Conservation (phyloP, 2,888 invertebrate genomes). For the Drosophila cognata region DNA sequence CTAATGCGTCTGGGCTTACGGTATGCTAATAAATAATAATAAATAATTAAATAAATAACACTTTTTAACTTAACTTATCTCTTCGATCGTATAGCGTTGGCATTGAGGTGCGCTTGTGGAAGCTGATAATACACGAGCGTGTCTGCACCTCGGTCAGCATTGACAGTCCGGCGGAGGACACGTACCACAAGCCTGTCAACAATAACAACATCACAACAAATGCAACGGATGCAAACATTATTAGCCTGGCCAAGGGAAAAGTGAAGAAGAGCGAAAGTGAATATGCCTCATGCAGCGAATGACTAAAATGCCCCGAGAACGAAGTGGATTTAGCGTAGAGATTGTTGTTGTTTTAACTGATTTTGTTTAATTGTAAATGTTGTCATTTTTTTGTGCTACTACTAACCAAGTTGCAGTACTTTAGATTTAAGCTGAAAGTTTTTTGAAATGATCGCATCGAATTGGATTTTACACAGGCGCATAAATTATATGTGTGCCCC, state of each 20-base stretch:
- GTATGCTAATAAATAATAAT: constrained; percentile 85
- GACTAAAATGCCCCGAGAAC: constrained; percentile 41
- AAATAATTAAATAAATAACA: background rate
- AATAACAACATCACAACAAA: constrained; percentile 65
- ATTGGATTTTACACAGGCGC: constrained; percentile 21
- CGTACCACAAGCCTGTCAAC: constrained; percentile 59
- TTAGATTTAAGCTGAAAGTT: constrained; percentile 45
- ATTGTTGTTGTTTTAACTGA: constrained; percentile 63
- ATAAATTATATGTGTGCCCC: constrained; percentile 18
- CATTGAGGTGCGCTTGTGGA: constrained; percentile 93
- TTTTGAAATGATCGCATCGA: constrained; percentile 15
- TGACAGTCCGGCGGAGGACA: constrained; percentile 55
- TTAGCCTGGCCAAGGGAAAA: constrained; percentile 54
- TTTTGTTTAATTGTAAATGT: constrained; percentile 70
- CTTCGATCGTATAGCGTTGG: constrained; percentile 86
- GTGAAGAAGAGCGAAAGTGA: constrained; percentile 80
- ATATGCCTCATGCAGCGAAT: constrained; percentile 84
- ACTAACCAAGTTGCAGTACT: constrained; percentile 38
- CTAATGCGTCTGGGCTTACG: constrained; percentile 91
- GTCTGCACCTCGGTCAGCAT: constrained; percentile 59
- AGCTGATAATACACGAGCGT: constrained; percentile 87
- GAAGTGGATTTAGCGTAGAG: constrained; percentile 28
- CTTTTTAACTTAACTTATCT: background rate
- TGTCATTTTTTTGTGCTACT: constrained; percentile 49
- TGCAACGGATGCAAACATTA: constrained; percentile 48